A percentile compares a stretch with the other conserved stretches of the same genome.
Conservation (phyloP, 2,113 vertebrate species). For the Camelus bactrianus region DNA sequence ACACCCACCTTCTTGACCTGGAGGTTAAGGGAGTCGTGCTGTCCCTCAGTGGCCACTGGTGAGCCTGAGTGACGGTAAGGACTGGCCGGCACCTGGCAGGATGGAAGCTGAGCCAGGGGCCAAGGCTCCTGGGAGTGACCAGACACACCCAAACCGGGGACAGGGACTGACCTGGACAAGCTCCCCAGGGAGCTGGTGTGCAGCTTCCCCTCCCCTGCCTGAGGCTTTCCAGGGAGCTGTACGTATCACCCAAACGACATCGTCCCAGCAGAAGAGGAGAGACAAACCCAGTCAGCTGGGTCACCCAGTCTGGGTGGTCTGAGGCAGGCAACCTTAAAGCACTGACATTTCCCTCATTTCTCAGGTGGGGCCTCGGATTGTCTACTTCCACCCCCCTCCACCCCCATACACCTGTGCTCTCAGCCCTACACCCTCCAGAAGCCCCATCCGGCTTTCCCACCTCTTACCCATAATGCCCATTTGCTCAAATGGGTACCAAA, state of each 20-base stretch:
- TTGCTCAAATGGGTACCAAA: neutral
- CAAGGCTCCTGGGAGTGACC: too few species aligned
- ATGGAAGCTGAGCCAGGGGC: neutral
- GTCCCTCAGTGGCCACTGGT: neutral
- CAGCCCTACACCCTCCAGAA: neutral
- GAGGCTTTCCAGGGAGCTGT: neutral
- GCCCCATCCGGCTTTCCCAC: neutral
- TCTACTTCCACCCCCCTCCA: fast-evolving
- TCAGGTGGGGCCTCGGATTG: neutral
- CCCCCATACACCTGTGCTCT: neutral
- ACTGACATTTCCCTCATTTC: neutral
- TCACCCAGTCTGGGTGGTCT: fast-evolving
- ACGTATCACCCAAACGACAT: neutral
- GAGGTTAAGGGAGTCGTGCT: neutral
- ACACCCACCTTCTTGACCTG: too few species aligned
- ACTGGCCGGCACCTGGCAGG: too few species aligned
- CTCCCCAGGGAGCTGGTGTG: neutral
- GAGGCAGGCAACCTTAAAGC: neutral
- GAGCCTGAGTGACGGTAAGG: neutral
- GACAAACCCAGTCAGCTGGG: too few species aligned
- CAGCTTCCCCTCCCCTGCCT: neutral
- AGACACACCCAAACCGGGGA: neutral
- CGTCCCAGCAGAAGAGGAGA: fast-evolving
- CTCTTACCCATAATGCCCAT: neutral
- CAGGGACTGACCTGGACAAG: neutral